These are phyloP conservation scores for Caenorhabditis tropicalis DNA, from an alignment of 1,140 invertebrate genomes.

Conservation along the genomic window DNA sequence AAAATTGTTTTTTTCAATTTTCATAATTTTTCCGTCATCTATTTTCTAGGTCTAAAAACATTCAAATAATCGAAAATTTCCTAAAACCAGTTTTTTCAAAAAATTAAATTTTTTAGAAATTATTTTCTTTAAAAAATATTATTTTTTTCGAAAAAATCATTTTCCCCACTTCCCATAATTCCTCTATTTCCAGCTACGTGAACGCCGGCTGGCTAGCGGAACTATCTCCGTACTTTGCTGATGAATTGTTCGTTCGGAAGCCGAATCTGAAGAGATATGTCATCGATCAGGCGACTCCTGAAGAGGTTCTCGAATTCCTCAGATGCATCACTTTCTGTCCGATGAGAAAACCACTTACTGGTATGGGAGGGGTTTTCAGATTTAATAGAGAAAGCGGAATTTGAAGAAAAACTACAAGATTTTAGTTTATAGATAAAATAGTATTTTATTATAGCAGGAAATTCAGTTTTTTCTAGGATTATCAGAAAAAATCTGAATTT, in stretches of 20 bases:
- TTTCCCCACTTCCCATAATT: neutral
- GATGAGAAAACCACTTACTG: constrained; percentile 47
- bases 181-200: constrained; percentile 35
- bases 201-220: constrained; percentile 54
- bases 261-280: neutral
- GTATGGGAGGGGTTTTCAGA: neutral
- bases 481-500: too few relatives aligned
- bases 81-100: too few relatives aligned
- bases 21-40: too few relatives aligned
- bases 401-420: too few relatives aligned
- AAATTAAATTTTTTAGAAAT: neutral
- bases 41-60: too few relatives aligned
- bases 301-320: constrained; percentile 52
- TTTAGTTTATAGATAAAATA: too few relatives aligned
- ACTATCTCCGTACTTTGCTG: constrained; percentile 48
- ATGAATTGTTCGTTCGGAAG: constrained; percentile 21
- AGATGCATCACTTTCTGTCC: constrained; percentile 55
- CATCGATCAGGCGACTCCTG: constrained; percentile 35
- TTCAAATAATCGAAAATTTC: too few relatives aligned
- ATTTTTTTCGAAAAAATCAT: too few relatives aligned
- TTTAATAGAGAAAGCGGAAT: too few relatives aligned
- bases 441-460: too few relatives aligned
- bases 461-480: too few relatives aligned
- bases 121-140: neutral
- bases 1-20: too few relatives aligned